Evolutionary conservation across 2,888 invertebrate species (phyloP).

Genomic region (Punctoribates punctum): DNA sequence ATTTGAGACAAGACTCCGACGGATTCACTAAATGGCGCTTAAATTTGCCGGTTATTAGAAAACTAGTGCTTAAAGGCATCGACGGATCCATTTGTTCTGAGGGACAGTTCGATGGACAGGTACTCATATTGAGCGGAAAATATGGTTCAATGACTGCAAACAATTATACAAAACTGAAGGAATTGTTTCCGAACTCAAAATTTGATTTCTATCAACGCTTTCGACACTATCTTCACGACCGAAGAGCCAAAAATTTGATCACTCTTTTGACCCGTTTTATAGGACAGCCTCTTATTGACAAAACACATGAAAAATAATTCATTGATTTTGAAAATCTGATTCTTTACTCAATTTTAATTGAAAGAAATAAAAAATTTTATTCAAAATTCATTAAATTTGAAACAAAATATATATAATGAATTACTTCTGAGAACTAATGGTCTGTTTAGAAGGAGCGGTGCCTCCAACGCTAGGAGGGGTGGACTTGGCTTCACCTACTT

Average conservation of each 20-base stretch:
- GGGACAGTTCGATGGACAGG: background rate
- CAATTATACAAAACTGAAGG: background rate
- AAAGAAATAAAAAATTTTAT: too few relatives aligned
- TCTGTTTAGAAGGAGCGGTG: too few relatives aligned
- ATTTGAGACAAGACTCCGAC: background rate
- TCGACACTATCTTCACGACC: background rate
- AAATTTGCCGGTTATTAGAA: constrained; percentile 20
- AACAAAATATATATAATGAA: too few relatives aligned
- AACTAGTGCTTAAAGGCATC: constrained; percentile 5
- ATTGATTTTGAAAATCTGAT: too few relatives aligned
- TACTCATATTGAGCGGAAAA: background rate
- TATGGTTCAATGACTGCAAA: constrained; percentile 6
- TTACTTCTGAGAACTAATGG: too few relatives aligned
- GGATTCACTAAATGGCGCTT: constrained; percentile 20
- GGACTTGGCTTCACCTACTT: too few relatives aligned
- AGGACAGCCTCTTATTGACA: too few relatives aligned
- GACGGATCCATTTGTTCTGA: background rate
- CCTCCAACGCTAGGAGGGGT: too few relatives aligned
- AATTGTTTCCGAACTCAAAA: constrained; percentile 2
- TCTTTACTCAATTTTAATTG: too few relatives aligned
- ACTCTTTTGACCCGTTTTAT: background rate
- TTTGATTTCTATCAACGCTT: background rate
- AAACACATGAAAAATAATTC: too few relatives aligned
- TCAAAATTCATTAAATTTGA: too few relatives aligned
- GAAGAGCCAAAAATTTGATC: background rate